phyloP scores from a whole-genome alignment of 2,888 invertebrate genomes.

The Nomada fabriciana region DNA sequence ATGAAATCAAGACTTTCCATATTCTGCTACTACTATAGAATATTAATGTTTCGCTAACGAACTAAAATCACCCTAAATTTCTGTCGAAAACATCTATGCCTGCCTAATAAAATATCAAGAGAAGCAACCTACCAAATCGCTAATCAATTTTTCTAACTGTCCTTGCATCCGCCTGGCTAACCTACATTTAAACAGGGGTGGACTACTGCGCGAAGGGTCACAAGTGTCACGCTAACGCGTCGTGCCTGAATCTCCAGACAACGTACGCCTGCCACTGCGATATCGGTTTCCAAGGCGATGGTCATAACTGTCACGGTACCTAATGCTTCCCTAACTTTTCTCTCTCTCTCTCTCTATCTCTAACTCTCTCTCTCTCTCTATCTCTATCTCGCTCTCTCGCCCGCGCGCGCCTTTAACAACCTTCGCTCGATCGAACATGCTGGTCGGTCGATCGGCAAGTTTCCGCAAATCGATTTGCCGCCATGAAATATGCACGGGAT shows the following conservation, averaged over 20 bases:
- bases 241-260: constrained; percentile 95
- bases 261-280: constrained; percentile 96
- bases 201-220: constrained; percentile 96
- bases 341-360: neutral
- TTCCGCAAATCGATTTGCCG: constrained; percentile 25
- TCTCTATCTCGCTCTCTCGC: neutral
- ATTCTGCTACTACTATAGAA: neutral
- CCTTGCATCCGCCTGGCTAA: constrained; percentile 74
- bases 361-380: neutral
- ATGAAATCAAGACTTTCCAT: neutral
- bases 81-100: neutral
- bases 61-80: too few species aligned
- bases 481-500: constrained; percentile 42
- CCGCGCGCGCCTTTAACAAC: constrained; percentile 18
- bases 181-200: constrained; percentile 87
- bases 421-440: constrained; percentile 9
- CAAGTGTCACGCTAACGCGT: constrained; percentile 95
- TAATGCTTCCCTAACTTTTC: constrained; percentile 57
- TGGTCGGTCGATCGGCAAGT: constrained; percentile 30
- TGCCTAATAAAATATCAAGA: neutral
- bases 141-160: constrained; percentile 71
- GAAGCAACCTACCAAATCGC: constrained; percentile 33
- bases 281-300: constrained; percentile 95
- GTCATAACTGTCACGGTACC: constrained; percentile 90
- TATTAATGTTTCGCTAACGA: neutral